A percentile compares a stretch with the other conserved stretches of the same genome.
Conservation (phyloP, 2,113 vertebrate genomes). For the Lophotis ruficrista region DNA sequence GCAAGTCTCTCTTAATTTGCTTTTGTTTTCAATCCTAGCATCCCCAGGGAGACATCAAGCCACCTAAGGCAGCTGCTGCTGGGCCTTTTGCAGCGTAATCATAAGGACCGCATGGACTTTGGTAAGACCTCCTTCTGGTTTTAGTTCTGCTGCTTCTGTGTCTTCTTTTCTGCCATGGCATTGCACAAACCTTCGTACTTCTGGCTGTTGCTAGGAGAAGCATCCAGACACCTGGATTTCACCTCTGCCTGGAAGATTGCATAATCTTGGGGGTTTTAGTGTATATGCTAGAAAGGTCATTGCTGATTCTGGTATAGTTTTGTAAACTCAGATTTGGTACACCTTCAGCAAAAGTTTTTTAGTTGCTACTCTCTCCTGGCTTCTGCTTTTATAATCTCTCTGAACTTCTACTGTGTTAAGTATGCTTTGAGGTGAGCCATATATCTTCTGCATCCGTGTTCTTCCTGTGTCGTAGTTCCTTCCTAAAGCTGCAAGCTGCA, state of each 20-base stretch:
- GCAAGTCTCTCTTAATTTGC: neutral
- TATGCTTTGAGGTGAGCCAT: neutral
- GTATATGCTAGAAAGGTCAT: neutral
- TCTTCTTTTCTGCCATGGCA: neutral
- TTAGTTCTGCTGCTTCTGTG: neutral
- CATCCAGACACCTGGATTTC: neutral
- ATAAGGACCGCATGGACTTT: slow-evolving; percentile 90
- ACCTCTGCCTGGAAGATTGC: neutral
- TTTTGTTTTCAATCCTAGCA: slow-evolving; percentile 75
- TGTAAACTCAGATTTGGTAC: neutral
- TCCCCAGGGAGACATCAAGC: slow-evolving; percentile 91
- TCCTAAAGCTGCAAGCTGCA: neutral
- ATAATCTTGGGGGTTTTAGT: neutral
- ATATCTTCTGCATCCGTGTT: neutral
- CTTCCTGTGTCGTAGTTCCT: neutral
- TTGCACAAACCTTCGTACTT: neutral
- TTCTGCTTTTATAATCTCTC: neutral
- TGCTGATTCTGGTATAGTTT: neutral
- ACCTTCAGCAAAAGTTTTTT: neutral
- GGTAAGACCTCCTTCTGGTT: slow-evolving; percentile 70
- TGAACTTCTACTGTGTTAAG: neutral
- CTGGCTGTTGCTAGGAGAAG: neutral
- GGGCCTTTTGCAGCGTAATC: slow-evolving; percentile 89
- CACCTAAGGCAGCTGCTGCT: slow-evolving; percentile 87
- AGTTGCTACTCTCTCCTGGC: neutral